These are phyloP conservation scores for Hirundichthys speculiger DNA, from an alignment of 2,113 vertebrate genomes.

Conservation along the genomic window DNA sequence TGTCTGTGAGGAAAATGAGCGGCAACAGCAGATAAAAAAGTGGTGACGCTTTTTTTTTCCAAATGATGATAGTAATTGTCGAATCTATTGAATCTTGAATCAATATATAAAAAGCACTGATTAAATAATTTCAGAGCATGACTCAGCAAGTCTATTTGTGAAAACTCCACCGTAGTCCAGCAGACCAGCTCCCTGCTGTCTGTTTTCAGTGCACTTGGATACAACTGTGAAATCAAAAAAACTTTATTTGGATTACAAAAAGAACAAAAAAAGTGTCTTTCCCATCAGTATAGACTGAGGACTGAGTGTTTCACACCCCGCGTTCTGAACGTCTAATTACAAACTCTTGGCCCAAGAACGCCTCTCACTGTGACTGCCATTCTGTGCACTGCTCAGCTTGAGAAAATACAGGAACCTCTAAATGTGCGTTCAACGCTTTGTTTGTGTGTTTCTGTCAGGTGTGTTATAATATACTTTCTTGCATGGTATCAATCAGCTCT, in stretches of 20 bases:
- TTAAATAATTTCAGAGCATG: slow-evolving; percentile 44
- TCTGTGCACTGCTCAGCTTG: slow-evolving; percentile 31
- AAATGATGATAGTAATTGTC: too few relatives aligned
- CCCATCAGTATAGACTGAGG: not conserved
- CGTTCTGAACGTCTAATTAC: slow-evolving; percentile 12
- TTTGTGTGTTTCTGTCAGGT: slow-evolving; percentile 41
- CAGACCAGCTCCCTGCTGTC: slow-evolving; percentile 48
- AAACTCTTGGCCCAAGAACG: slow-evolving; percentile 17
- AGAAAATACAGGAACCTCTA: slow-evolving; percentile 42
- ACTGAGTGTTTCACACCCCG: slow-evolving; percentile 8
- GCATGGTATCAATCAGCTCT: slow-evolving; percentile 19
- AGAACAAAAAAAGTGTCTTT: too few relatives aligned
- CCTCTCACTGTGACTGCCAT: slow-evolving; percentile 10
- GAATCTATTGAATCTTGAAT: too few relatives aligned
- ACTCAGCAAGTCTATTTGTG: slow-evolving; percentile 67
- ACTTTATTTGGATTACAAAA: not conserved
- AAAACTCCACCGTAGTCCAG: slow-evolving; percentile 48
- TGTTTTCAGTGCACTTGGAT: slow-evolving; percentile 41
- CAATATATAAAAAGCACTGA: too few relatives aligned
- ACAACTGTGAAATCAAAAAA: slow-evolving; percentile 52
- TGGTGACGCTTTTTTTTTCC: not conserved
- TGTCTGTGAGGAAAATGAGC: not conserved
- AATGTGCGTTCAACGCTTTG: slow-evolving; percentile 31
- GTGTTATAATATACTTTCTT: slow-evolving; percentile 16
- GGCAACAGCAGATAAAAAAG: not conserved